Conservation (phyloP, 2,113 vertebrate species). For the Myiozetetes cayanensis region DNA sequence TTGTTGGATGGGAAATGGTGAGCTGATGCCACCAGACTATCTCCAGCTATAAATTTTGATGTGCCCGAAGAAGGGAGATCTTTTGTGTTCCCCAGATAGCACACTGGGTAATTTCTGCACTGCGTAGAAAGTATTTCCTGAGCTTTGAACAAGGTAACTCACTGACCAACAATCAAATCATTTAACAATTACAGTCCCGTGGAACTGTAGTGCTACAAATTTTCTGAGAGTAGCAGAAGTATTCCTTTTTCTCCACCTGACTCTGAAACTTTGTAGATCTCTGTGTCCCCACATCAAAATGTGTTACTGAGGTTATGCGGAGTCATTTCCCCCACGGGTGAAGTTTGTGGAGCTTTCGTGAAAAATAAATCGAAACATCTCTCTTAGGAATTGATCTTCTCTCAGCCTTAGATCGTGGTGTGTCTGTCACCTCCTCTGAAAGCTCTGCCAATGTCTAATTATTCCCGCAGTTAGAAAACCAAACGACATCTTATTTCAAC, state of each 20-base stretch:
- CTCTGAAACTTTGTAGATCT: neutral
- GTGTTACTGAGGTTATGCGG: neutral
- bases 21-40: neutral
- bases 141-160: neutral
- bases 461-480: constrained; percentile 21
- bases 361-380: neutral
- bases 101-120: neutral
- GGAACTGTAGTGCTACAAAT: neutral
- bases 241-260: neutral
- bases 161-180: neutral
- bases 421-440: constrained; percentile 41
- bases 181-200: neutral
- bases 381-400: constrained; percentile 8
- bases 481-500: constrained; percentile 8
- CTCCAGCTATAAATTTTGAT: neutral
- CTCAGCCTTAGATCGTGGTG: neutral
- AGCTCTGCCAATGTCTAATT: constrained; percentile 47
- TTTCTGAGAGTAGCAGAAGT: neutral
- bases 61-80: neutral
- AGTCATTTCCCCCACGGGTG: neutral
- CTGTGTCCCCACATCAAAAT: neutral
- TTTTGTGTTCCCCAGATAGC: neutral
- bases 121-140: neutral
- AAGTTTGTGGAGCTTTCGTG: neutral
- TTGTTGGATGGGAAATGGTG: neutral